These are phyloP conservation scores for Notodonta dromedarius DNA, from an alignment of 2,888 invertebrate species.

Conservation along the genomic window DNA sequence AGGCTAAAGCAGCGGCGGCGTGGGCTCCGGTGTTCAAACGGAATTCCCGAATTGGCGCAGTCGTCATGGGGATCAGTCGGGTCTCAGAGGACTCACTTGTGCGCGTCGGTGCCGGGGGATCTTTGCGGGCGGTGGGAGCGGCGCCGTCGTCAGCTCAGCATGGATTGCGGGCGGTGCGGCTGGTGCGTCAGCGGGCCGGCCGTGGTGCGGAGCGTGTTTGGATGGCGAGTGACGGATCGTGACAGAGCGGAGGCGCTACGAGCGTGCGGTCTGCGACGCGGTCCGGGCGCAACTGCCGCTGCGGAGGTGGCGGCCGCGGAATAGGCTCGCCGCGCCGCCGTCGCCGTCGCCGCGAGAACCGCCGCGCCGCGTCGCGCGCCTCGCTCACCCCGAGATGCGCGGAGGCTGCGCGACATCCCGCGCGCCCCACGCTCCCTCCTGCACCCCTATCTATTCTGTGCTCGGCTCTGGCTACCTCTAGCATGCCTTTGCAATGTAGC, in stretches of 20 bases:
- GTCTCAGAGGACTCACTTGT: constrained; percentile 60
- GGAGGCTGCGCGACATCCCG: constrained; percentile 57
- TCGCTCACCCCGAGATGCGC: constrained; percentile 49
- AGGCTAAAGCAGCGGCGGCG: background rate
- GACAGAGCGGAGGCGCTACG: constrained; percentile 25
- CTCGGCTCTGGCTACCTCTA: background rate
- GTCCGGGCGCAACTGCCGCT: constrained; percentile 58
- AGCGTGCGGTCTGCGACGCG: constrained; percentile 44
- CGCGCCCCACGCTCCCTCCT: constrained; percentile 13
- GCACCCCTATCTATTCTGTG: background rate
- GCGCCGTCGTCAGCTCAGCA: constrained; percentile 68
- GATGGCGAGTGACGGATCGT: constrained; percentile 25
- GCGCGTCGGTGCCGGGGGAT: constrained; percentile 32
- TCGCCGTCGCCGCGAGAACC: constrained; percentile 14
- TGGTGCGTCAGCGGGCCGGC: constrained; percentile 25
- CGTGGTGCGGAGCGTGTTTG: constrained; percentile 33
- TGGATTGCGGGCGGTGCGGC: constrained; percentile 47
- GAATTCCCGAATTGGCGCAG: background rate
- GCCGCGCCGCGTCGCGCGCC: constrained; percentile 22
- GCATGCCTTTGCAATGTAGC: no score
- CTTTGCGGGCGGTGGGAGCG: constrained; percentile 39
- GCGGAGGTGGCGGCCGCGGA: constrained; percentile 25
- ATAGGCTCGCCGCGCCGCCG: constrained; percentile 28
- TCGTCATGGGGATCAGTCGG: constrained; percentile 1
- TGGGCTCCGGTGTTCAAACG: background rate